Evolutionary conservation across 2,797 vertebrate genomes (phyloP).

Genomic region (Crenuchus spilurus): DNA sequence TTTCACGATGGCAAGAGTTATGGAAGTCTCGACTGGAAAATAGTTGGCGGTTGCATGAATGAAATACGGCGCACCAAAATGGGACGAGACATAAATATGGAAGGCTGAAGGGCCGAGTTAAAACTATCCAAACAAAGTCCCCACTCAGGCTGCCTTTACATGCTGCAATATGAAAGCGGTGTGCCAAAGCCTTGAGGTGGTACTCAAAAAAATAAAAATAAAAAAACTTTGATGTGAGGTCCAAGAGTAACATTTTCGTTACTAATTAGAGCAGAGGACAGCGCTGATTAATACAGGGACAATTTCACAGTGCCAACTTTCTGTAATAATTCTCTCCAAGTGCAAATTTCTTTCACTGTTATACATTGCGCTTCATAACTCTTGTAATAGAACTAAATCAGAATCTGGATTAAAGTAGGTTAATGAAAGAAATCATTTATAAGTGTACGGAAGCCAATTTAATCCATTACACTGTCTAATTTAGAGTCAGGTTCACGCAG

Average conservation of each 20-base stretch:
- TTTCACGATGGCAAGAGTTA: constrained; percentile 73
- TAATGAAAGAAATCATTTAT: constrained; percentile 29
- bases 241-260: constrained; percentile 23
- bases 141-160: constrained; percentile 22
- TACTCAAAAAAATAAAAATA: background rate
- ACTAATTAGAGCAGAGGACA: constrained; percentile 20
- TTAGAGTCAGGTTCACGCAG: constrained; percentile 33
- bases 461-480: constrained; percentile 39
- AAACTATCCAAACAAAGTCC: constrained; percentile 69
- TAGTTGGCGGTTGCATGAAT: constrained; percentile 68
- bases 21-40: constrained; percentile 66
- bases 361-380: constrained; percentile 34
- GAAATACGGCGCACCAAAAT: constrained; percentile 67
- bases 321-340: constrained; percentile 35
- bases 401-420: constrained; percentile 30
- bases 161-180: background rate
- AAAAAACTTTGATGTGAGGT: constrained; percentile 2
- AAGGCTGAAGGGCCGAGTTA: constrained; percentile 39
- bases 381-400: constrained; percentile 31
- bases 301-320: constrained; percentile 38
- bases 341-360: constrained; percentile 42
- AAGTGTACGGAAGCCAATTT: constrained; percentile 17
- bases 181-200: background rate
- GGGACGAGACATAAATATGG: constrained; percentile 68
- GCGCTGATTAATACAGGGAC: constrained; percentile 43